Base-by-base conservation (phyloP, 2,888 invertebrate genomes). In the Automeris io region DNA sequence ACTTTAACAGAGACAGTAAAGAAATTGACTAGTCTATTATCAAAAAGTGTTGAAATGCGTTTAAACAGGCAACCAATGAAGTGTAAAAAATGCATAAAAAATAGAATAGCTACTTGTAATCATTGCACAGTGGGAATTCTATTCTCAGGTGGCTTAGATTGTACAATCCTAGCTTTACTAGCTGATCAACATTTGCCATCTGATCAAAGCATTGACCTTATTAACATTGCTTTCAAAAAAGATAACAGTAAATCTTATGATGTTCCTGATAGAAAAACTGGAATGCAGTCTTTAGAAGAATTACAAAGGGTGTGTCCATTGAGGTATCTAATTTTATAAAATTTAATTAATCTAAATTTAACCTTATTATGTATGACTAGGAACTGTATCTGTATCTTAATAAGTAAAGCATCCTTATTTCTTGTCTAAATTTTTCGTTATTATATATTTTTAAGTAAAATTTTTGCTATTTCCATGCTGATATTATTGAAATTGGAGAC, bases 61-160 rank as follows among this genome's bases (percentile, higher is more conserved):
- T 75, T 93, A 33, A 61, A 74, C 35, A 88, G 79, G 47, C 91
- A 91, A 43, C 91, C 91, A 31, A 74, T 86, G 33, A 89, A 75
- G 61, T 94, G 94, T 61, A 88, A 83, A 54, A 58, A 76, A 35
- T 93, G 93, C 61, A 63, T 90, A 23, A 54, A 52, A 45, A 51
- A 59, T 37, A 43, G 37, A 16, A 33, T 24, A 16, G 26, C 18
- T 13, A 21, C 7, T 2, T 92, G 92, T 55, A 47, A 50, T 31
- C 92, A 93, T 75, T 85, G 91, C 18, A 91, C 92, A 63, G 81
- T 95, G 21, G 95, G 93, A 29, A 85, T 99, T 40, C 83, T 98
- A 49, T 99, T 98, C 86, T 99, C 99, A 46, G 99, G 99, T 25
- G 98, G 98, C 9, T 88, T 99, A 24, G 99, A 99, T 78, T 98